Conservation (phyloP, 2,888 invertebrate genomes). For the Stenoptilia bipunctidactyla region DNA sequence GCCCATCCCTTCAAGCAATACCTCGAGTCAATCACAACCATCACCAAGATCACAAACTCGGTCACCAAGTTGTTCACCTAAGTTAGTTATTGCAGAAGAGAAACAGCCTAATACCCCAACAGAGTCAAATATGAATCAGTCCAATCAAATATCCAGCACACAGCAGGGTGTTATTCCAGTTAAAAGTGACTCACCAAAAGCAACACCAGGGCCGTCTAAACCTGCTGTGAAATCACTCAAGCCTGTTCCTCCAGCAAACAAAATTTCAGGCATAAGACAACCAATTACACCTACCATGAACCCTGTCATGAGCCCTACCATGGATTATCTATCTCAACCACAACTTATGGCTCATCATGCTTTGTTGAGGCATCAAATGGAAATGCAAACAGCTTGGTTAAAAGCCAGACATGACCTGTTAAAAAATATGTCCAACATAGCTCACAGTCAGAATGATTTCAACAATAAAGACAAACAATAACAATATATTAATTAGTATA, state of each 20-base stretch:
- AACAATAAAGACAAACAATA: slow-evolving; percentile 51
- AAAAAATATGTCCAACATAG: slow-evolving; percentile 52
- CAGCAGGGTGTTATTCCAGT: slow-evolving; percentile 33
- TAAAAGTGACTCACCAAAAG: slow-evolving; percentile 40
- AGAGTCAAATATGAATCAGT: slow-evolving; percentile 46
- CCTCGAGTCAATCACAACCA: slow-evolving; percentile 37
- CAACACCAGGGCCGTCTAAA: slow-evolving; percentile 45
- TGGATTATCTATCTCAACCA: slow-evolving; percentile 37
- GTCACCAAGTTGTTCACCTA: slow-evolving; percentile 66
- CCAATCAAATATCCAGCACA: slow-evolving; percentile 53
- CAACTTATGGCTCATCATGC: slow-evolving; percentile 39
- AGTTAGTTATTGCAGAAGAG: slow-evolving; percentile 63
- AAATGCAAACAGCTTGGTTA: slow-evolving; percentile 53
- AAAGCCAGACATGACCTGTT: slow-evolving; percentile 51
- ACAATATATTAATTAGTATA: neutral
- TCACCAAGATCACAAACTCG: slow-evolving; percentile 57
- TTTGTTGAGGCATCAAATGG: slow-evolving; percentile 47
- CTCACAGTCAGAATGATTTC: slow-evolving; percentile 47
- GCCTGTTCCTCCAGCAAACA: slow-evolving; percentile 32
- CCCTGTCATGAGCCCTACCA: slow-evolving; percentile 29
- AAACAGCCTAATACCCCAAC: slow-evolving; percentile 38
- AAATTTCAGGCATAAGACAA: slow-evolving; percentile 40
- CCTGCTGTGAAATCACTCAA: slow-evolving; percentile 38
- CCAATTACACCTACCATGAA: slow-evolving; percentile 37
- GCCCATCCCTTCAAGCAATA: slow-evolving; percentile 23